Percentiles rank a stretch among this genome's conserved stretches.
Conservation (phyloP, 37 sponge, comb jelly and placozoan species). For the Theonella swinhoei region DNA sequence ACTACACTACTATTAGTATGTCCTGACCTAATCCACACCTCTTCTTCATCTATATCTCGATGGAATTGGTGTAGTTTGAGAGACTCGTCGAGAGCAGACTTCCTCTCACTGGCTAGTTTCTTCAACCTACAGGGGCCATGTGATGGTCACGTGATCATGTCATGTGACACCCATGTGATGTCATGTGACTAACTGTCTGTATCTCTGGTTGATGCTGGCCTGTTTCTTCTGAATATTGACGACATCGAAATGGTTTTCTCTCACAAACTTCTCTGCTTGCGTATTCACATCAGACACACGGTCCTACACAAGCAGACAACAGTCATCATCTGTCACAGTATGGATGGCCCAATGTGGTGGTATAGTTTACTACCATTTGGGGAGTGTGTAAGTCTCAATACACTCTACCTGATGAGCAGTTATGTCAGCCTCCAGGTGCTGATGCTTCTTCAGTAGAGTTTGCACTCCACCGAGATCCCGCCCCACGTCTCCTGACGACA, state of each 20-base stretch:
- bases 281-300: slow-evolving; percentile 67
- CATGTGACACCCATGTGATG: not conserved
- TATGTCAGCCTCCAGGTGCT: slow-evolving; percentile 77
- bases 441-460: slow-evolving; percentile 89
- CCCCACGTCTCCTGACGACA: slow-evolving; percentile 78
- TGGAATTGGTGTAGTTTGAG: slow-evolving; percentile 88
- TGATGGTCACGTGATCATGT: too few species aligned
- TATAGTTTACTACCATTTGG: not conserved
- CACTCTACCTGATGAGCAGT: slow-evolving; percentile 73
- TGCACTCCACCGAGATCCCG: slow-evolving; percentile 85
- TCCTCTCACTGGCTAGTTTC: slow-evolving; percentile 55
- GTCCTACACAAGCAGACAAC: slow-evolving; percentile 40
- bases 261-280: slow-evolving; percentile 82
- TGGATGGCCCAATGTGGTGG: too few species aligned
- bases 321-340: too few species aligned
- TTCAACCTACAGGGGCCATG: slow-evolving; percentile 46
- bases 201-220: slow-evolving; percentile 60
- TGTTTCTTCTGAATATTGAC: slow-evolving; percentile 79
- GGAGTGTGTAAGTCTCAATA: too few species aligned
- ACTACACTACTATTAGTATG: not conserved
- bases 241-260: slow-evolving; percentile 89
- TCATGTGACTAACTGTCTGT: slow-evolving; percentile 41
- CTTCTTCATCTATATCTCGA: slow-evolving; percentile 85
- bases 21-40: slow-evolving; percentile 83
- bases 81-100: slow-evolving; percentile 66